Conservation (phyloP, 2,888 invertebrate genomes). For the Epinotia demarniana region DNA sequence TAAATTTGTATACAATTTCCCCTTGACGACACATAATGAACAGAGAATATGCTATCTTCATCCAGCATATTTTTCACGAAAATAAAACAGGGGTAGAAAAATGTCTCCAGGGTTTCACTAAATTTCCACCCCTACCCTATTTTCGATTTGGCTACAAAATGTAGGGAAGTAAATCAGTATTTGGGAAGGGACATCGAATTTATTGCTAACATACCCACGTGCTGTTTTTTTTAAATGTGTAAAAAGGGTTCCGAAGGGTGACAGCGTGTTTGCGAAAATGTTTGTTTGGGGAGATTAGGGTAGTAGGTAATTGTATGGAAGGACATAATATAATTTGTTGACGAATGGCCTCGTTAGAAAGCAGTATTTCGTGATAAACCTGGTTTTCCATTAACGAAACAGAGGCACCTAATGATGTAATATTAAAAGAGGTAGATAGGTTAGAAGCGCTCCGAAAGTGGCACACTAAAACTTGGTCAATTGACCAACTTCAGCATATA, state of each 20-base stretch:
- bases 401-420: too few species aligned
- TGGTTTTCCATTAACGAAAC: neutral
- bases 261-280: slow-evolving; percentile 29
- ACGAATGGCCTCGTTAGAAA: slow-evolving; percentile 4
- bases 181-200: slow-evolving; percentile 49
- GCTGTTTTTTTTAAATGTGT: slow-evolving; percentile 45
- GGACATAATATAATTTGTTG: slow-evolving; percentile 5
- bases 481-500: too few species aligned
- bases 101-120: slow-evolving; percentile 62
- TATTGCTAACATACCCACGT: slow-evolving; percentile 49
- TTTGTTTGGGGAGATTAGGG: slow-evolving; percentile 29
- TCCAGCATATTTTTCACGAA: slow-evolving; percentile 57
- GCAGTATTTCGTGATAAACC: neutral
- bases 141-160: slow-evolving; percentile 55
- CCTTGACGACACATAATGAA: slow-evolving; percentile 44
- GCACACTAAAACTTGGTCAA: too few species aligned
- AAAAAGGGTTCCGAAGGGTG: slow-evolving; percentile 34
- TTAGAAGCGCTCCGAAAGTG: too few species aligned
- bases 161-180: slow-evolving; percentile 50
- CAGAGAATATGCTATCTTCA: slow-evolving; percentile 58
- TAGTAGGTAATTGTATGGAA: slow-evolving; percentile 9
- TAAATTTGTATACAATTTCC: neutral
- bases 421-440: too few species aligned
- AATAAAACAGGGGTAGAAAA: slow-evolving; percentile 61
- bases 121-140: slow-evolving; percentile 57